Base-by-base conservation (phyloP, 2,888 invertebrate species). In the Scaptomyza cyrtandrae region DNA sequence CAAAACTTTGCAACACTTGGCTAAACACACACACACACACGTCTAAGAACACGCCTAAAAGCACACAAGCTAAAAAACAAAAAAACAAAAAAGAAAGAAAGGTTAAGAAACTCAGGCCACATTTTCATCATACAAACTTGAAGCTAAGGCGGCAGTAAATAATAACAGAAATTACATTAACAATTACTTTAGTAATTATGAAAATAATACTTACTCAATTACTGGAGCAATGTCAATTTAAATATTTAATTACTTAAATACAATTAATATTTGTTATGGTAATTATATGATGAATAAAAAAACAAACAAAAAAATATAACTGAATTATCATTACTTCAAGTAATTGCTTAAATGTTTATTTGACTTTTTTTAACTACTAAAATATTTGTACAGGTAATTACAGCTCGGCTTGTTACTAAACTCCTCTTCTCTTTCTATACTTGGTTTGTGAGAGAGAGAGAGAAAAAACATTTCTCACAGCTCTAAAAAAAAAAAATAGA, bases 31-130 rank as follows among this genome's bases (percentile, higher is more conserved):
- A 19, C n/a, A 48, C 43, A 54, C 19, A 48, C 10, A 41, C 33
- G 56, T 56, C 48, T 59, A 53, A 53, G 55, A 57, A 41, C 33
- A 54, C 53, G 56, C 59, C 48, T 59, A 53, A 53, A 58, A 57
- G 59, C 71, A 72, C 43, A 59, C 52, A 37, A 53, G 44, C 53
- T 27, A n/a, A n/a, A 39, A 39, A n/a, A 1, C 6, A 37, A 19
- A 39, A 64, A 39, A 39, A n/a, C 6, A n/a, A 37, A 19, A 39
- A 64, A 27, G 14, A 39, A 35, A 2, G 57, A 29, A 27, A 35
- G 7, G 24, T 24, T 50, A 37, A 41, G 29, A 49, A 61, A 75
- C 71, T 74, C 72, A 75, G 72, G 76, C 69, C 66, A 59, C 46
- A 56, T 46, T 59, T 58, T 50, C 50, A 50, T 50, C 46, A 63